Percentiles rank a stretch among this genome's conserved stretches.
Evolutionary conservation across 2,797 vertebrate genomes (phyloP).

Genomic region (Eospalax fontanierii): DNA sequence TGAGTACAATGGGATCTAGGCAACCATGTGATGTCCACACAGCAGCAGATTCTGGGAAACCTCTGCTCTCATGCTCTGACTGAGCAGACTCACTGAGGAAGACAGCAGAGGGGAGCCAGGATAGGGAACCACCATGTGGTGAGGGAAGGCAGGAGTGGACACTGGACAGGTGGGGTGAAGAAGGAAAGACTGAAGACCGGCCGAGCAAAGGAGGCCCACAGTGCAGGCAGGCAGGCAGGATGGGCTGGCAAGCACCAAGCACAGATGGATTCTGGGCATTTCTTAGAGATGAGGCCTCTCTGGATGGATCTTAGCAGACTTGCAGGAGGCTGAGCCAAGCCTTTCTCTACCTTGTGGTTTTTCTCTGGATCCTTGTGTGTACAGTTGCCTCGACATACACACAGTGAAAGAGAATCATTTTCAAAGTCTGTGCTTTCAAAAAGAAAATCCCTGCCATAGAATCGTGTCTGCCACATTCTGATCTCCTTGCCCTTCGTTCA

Average conservation of each 20-base stretch:
- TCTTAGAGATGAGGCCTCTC: neutral
- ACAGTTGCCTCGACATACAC: neutral
- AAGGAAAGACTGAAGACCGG: neutral
- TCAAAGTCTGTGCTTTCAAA: conserved; percentile 2
- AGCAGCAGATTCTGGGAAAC: neutral
- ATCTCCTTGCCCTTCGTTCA: neutral
- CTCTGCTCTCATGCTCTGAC: neutral
- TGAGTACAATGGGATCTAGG: conserved; percentile 88
- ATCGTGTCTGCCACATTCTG: neutral
- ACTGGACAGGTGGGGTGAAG: neutral
- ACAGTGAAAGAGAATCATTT: neutral
- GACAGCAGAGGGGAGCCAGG: neutral
- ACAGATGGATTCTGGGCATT: neutral
- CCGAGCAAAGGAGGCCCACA: neutral
- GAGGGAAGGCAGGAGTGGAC: neutral
- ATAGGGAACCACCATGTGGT: too few species aligned
- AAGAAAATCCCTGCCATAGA: neutral
- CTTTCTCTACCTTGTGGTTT: accelerated
- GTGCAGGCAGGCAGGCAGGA: accelerated
- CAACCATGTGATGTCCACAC: accelerated
- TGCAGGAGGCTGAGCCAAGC: neutral
- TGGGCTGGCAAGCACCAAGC: accelerated
- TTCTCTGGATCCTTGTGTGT: neutral
- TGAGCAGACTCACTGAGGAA: accelerated
- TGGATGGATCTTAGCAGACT: too few species aligned